Evolutionary conservation across 2,113 vertebrate genomes (phyloP), one percentile per base, ranked within the genome.

Genomic region (Myrmophylax atrothorax): DNA sequence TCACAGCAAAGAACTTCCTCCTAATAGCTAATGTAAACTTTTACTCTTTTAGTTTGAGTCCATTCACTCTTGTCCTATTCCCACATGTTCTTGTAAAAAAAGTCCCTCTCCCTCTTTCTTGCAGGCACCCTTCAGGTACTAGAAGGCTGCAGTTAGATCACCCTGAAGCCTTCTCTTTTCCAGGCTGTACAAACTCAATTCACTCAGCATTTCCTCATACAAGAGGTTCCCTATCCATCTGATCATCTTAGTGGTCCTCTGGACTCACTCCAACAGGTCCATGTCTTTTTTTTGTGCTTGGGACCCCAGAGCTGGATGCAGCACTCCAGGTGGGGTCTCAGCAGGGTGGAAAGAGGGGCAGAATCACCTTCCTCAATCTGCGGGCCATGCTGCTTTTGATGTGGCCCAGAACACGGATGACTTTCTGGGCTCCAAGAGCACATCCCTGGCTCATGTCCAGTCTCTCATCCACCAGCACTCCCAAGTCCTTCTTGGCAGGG

Each of bases 331-430:
- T 37, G 25, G 17, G 18, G 3, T 44, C 15, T 74, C 28, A 24
- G 0, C 1, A 33, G 44, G 10, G 8, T 0, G 0, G 13, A 50
- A 38, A 59, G 37, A 38, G 38, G 28, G 53, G 12, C 12, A 59
- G 60, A 67, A 38, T 74, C 38, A 13, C 22, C 26, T 74, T 26
- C 28, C 23, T 52, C 0, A 0, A 7, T 23, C 15, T 38, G 26
- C 33, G 59, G 52, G 1, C 52, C 52, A 29, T 0, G 0, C 7
- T 19, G 42, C 22, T 74, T 4, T 52, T 18, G 37, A 8, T 37
- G 53, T 18, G 50, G 53, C 26, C 37, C 37, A 68, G 20, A 9
- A 23, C 8, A 14, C 0, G 0, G 0, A 2, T 60, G 55, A 47
- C 33, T 53, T 1, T 37, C 33, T 53, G 46, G 4, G 18, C 33